Percentiles rank a stretch among this genome's conserved stretches.
Conservation (phyloP, 2,888 invertebrate genomes). For the Chaitophorus viminalis region DNA sequence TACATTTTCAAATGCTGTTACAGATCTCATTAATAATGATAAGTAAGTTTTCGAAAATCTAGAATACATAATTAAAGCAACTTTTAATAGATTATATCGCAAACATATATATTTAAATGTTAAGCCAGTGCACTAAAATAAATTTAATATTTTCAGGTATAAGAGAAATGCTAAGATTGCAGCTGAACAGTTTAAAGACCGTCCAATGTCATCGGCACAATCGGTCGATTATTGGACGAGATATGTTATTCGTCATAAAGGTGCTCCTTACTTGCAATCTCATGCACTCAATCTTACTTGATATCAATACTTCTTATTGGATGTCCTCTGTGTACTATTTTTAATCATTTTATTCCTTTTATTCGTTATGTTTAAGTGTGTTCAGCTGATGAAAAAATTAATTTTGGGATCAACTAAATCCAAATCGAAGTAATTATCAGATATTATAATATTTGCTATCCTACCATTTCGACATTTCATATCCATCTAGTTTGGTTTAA, state of each 20-base stretch:
- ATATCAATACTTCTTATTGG: conserved; percentile 4
- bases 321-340: not conserved
- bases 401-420: too few relatives aligned
- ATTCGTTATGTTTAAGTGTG: not conserved
- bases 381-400: too few relatives aligned
- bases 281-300: not conserved
- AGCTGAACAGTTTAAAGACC: not conserved
- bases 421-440: too few relatives aligned
- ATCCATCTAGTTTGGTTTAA: too few relatives aligned
- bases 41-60: not conserved
- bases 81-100: not conserved
- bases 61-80: too few relatives aligned
- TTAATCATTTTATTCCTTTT: not conserved
- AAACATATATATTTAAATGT: not conserved
- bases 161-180: not conserved
- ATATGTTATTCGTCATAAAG: not conserved
- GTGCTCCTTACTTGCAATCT: not conserved
- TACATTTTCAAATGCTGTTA: not conserved
- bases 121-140: not conserved
- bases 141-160: not conserved
- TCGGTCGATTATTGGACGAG: not conserved
- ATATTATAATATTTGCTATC: too few relatives aligned
- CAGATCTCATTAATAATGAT: not conserved
- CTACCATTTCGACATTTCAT: too few relatives aligned
- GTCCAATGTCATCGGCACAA: not conserved